These are phyloP conservation scores for Conomelus anceps DNA, from an alignment of 2,888 invertebrate genomes.

Conservation along the genomic window DNA sequence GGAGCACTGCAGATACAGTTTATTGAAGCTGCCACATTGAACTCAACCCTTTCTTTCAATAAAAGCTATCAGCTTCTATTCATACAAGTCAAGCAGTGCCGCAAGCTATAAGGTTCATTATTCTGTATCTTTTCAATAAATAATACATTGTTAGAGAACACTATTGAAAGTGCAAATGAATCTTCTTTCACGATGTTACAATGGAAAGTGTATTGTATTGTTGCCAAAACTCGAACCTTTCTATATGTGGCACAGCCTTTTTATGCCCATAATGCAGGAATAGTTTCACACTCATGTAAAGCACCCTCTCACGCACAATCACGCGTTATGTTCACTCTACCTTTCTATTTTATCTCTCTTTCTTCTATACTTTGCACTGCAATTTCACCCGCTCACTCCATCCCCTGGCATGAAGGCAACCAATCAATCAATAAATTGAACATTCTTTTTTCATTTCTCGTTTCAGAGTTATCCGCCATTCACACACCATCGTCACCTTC, in stretches of 20 bases:
- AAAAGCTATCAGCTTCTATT: neutral
- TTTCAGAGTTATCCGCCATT: neutral
- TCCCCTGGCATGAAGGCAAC: neutral
- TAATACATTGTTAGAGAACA: neutral
- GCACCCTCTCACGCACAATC: neutral
- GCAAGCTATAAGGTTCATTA: neutral
- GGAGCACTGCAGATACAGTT: neutral
- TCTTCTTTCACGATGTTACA: neutral
- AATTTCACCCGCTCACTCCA: neutral
- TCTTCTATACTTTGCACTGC: neutral
- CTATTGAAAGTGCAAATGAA: neutral
- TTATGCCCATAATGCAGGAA: neutral
- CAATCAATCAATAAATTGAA: neutral
- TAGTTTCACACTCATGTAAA: neutral
- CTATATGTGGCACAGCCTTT: neutral
- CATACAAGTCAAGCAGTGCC: neutral
- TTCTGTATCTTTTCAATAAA: neutral
- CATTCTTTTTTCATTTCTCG: neutral
- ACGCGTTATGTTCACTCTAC: neutral
- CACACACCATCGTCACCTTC: conserved; percentile 2
- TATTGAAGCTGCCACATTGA: neutral
- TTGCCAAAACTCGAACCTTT: neutral
- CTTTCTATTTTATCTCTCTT: no score
- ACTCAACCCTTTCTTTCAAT: neutral
- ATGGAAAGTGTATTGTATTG: neutral